Evolutionary conservation across 2,797 vertebrate genomes (phyloP).

Genomic region (Galaxias olidus): DNA sequence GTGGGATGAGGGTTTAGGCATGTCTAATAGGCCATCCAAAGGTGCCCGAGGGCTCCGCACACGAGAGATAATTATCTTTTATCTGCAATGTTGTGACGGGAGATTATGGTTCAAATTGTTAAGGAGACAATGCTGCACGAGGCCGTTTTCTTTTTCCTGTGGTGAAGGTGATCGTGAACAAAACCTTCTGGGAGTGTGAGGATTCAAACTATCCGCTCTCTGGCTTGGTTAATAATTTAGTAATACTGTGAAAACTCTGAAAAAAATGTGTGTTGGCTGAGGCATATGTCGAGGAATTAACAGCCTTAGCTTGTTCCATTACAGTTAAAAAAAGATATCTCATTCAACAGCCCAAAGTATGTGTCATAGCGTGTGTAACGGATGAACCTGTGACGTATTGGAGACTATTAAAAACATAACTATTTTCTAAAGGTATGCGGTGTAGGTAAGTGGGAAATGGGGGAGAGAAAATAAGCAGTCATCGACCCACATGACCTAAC

Average conservation of each 20-base stretch:
- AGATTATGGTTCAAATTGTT: slow-evolving; percentile 84
- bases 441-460: too few species aligned
- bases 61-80: slow-evolving; percentile 83
- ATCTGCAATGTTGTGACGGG: slow-evolving; percentile 80
- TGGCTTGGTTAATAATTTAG: too few species aligned
- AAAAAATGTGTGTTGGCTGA: too few species aligned
- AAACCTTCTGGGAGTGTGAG: slow-evolving; percentile 44
- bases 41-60: slow-evolving; percentile 73
- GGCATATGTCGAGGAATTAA: too few species aligned
- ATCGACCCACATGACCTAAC: slow-evolving; percentile 40
- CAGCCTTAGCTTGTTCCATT: too few species aligned
- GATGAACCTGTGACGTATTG: too few species aligned
- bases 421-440: too few species aligned
- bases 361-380: too few species aligned
- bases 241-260: too few species aligned
- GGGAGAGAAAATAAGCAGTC: slow-evolving; percentile 3
- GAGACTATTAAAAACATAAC: too few species aligned
- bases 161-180: slow-evolving; percentile 61
- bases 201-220: slow-evolving; percentile 40
- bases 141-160: slow-evolving; percentile 64
- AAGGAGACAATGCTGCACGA: slow-evolving; percentile 71
- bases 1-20: slow-evolving; percentile 63
- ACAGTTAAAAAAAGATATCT: too few species aligned
- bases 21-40: slow-evolving; percentile 69
- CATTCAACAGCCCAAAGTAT: too few species aligned